Evolutionary conservation across 2,797 vertebrate genomes (phyloP), one percentile per base, ranked within the genome.

Genomic region (Sebastiscus albofasciatus): DNA sequence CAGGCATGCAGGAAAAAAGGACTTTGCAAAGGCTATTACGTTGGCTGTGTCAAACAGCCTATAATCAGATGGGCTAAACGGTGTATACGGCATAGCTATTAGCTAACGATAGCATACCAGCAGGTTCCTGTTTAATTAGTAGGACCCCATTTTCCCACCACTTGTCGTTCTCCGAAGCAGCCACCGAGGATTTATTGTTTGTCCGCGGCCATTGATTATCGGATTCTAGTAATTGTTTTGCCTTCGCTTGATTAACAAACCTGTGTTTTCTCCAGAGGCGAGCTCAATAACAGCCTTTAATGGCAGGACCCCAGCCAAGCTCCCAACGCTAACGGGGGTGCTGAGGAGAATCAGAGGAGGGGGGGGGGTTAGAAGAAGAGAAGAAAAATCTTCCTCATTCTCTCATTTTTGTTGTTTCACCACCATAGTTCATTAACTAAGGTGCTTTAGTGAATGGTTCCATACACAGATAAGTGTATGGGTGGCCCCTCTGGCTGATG

Each of bases 201-300:
- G 89, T 92, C 67, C 84, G 55, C 87, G 72, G 59, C 78, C 49
- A 83, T 80, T 72, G 87, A 81, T 86, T 90, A 88, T 92, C 86
- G 89, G 90, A 94, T 95, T 94, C 84, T 91, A 90, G 93, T 96
- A 96, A 95, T 95, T 96, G 95, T 93, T 95, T 93, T 90, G 84
- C 92, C 92, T 88, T 87, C 67, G 77, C 91, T 93, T 96, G 94
- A 95, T 95, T 95, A 96, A 91, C 89, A 94, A 95, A 95, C 93
- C 91, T 89, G 89, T 84, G 90, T 94, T 94, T 87, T 93, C 90
- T 88, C 87, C 60, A 66, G 79, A 79, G 90, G 79, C 81, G 27
- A 56, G 79, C 85, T 94, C 89, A 80, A 89, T 87, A 89, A 75
- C 69, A 52, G 79, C 59, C 52, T 81, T 84, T 78, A 90, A 90